phyloP scores from a whole-genome alignment of 2,797 vertebrate species.

The Cynodonichthys magdalenae region DNA sequence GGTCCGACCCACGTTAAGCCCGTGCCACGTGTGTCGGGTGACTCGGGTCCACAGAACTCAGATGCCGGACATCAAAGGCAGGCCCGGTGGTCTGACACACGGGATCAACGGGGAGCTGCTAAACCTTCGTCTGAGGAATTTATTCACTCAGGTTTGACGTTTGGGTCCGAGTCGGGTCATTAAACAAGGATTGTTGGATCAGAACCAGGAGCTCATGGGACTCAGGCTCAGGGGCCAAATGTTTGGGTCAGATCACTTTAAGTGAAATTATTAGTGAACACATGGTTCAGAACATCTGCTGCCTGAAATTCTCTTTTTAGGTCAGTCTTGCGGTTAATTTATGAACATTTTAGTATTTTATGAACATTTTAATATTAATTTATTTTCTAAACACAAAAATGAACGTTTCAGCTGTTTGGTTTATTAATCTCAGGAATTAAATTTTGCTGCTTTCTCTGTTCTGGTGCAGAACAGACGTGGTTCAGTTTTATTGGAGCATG shows the following conservation, averaged over 20 bases:
- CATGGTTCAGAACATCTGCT: no score
- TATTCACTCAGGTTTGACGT: conserved; percentile 2
- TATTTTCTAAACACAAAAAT: no score
- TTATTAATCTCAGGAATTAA: no score
- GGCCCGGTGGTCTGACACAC: conserved; percentile 49
- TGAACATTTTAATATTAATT: no score
- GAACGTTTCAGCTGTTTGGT: no score
- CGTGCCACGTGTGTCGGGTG: conserved; percentile 55
- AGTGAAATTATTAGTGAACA: neutral
- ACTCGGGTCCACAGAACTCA: conserved; percentile 40
- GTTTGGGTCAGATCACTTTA: neutral
- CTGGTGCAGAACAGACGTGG: neutral
- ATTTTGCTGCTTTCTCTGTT: no score
- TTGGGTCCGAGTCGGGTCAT: neutral
- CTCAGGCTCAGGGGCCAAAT: neutral
- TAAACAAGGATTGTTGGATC: neutral
- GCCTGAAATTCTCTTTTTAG: no score
- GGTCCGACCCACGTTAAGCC: conserved; percentile 47
- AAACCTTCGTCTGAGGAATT: conserved; percentile 16
- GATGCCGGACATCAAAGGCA: conserved; percentile 56
- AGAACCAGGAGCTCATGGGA: neutral
- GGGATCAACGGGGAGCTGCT: conserved; percentile 25
- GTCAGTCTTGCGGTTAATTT: no score
- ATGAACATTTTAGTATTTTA: no score
- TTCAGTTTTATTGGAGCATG: conserved; percentile 60